These are phyloP conservation scores for Melanotaenia duboulayi DNA, from an alignment of 2,113 vertebrate genomes.

Conservation along the genomic window DNA sequence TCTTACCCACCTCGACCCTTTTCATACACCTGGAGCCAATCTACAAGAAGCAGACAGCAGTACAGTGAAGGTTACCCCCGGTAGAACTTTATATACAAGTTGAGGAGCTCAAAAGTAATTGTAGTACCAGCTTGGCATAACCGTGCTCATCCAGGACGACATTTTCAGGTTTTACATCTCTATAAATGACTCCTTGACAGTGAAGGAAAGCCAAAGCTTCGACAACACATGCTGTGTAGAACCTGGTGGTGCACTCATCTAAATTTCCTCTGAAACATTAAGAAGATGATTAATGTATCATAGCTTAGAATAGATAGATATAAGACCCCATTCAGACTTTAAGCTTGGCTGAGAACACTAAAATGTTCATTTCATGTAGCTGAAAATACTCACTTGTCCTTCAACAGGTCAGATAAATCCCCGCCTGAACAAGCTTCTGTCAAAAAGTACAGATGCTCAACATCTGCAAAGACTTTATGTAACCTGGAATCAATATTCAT, in stretches of 20 bases:
- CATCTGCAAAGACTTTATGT: conserved; percentile 73
- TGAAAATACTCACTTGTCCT: conserved; percentile 71
- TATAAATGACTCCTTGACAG: conserved; percentile 72
- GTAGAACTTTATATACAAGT: neutral
- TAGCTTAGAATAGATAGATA: neutral
- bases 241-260: conserved; percentile 75
- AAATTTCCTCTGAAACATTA: conserved; percentile 69
- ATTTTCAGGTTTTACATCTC: conserved; percentile 84
- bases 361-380: conserved; percentile 14
- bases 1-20: conserved; percentile 75
- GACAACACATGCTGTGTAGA: conserved; percentile 82
- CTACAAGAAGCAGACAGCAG: conserved; percentile 50
- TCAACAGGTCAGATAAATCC: conserved; percentile 76
- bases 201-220: conserved; percentile 83
- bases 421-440: conserved; percentile 82
- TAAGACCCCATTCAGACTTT: neutral
- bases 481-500: conserved; percentile 64
- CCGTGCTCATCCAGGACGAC: conserved; percentile 80
- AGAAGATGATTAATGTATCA: neutral
- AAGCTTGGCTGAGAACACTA: conserved; percentile 1
- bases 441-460: conserved; percentile 76
- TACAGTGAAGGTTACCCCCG: neutral
- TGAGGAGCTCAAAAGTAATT: neutral
- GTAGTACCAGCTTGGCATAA: conserved; percentile 83
- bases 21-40: conserved; percentile 81